Evolutionary conservation across 2,888 invertebrate genomes (phyloP), one percentile per base, ranked within the genome.

Genomic region (Drosophila barbarae): DNA sequence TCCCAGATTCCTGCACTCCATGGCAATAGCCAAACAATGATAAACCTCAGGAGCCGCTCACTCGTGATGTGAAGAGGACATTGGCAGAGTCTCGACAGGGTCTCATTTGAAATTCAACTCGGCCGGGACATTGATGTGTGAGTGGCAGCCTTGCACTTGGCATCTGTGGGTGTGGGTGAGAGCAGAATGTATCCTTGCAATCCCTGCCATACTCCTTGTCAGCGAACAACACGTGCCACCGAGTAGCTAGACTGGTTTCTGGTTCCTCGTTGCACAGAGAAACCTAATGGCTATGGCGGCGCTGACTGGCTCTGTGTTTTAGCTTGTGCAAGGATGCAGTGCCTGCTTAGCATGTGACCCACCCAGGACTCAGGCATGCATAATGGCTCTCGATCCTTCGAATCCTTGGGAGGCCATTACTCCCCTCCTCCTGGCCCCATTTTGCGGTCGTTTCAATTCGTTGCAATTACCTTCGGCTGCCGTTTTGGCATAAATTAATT

Each of bases 401-500:
- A 56, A 38, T 56, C 36, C 55, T 38, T 30, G 23, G 7, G n/a
- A 28, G 32, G 10, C 23, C 18, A 23, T 26, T 41, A n/a, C 18
- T 6, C 32, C 8, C 13, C 13, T 5, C 18, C n/a, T 5, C 18
- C 8, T 42, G 13, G 8, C 23, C 18, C 21, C 41, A 44, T 21
- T 39, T 73, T 81, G 78, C 51, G 77, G 71, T 71, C 65, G 67
- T 75, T 70, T 77, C 77, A 83, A 80, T 83, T 80, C 72, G 50
- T 53, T 61, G 77, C 77, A 83, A 80, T 80, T 83, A 85, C 73
- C 75, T 83, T 53, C 41, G 66, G 50, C 54, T 71, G 73, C 72
- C 76, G 68, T 72, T 80, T 80, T 80, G 73, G 75, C 75, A 85
- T 80, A 80, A 74, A 80, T 85, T 85, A 85, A 73, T 79, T 73